phyloP scores from a whole-genome alignment of 2,888 invertebrate genomes.

The Synanthedon vespiformis region DNA sequence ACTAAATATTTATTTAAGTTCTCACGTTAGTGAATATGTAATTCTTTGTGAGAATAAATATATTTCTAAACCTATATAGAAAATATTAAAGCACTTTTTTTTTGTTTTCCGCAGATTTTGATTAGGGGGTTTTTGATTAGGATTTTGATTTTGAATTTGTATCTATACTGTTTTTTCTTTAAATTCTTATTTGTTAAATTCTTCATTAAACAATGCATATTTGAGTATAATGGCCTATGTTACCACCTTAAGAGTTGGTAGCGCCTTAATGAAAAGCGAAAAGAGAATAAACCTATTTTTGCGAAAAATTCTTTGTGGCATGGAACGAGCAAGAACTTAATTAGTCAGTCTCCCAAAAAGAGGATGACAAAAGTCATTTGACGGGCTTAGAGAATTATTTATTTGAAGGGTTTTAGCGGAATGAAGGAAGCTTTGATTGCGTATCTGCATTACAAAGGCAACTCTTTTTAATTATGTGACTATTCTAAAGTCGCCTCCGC shows the following conservation, averaged over 20 bases:
- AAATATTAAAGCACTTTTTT: too few species aligned
- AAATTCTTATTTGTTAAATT: too few species aligned
- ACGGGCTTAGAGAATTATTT: constrained; percentile 27
- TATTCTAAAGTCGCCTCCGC: constrained; percentile 39
- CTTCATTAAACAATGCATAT: too few species aligned
- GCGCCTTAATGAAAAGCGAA: constrained; percentile 12
- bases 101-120: too few species aligned
- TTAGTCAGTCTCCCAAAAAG: constrained; percentile 23
- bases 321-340: constrained; percentile 17
- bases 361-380: constrained; percentile 13
- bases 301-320: constrained; percentile 16
- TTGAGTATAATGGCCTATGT: too few species aligned
- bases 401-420: constrained; percentile 33
- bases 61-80: too few species aligned
- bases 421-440: constrained; percentile 36
- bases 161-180: too few species aligned
- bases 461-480: constrained; percentile 58
- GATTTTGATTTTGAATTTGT: too few species aligned
- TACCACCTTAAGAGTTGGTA: constrained; percentile 1
- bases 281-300: constrained; percentile 5
- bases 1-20: too few species aligned
- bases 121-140: too few species aligned
- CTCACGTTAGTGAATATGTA: too few species aligned
- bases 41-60: too few species aligned
- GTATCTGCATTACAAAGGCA: constrained; percentile 55